Percentiles rank a stretch among this genome's conserved stretches.
Evolutionary conservation across 2,797 vertebrate genomes (phyloP).

Genomic region (Notamacropus eugenii): DNA sequence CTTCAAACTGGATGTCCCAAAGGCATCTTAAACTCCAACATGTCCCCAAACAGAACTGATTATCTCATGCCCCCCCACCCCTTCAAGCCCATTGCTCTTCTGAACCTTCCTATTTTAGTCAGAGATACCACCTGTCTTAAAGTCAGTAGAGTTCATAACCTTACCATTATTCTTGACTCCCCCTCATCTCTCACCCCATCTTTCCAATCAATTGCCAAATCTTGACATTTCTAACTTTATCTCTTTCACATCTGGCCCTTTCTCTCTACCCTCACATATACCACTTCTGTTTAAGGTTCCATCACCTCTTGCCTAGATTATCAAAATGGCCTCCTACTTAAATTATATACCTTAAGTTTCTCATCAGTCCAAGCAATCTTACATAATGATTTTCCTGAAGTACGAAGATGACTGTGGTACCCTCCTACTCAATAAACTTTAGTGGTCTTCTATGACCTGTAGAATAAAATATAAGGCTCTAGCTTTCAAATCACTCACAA

Average conservation of each 20-base stretch:
- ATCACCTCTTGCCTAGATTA: neutral
- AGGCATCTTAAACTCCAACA: too few species aligned
- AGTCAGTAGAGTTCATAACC: neutral
- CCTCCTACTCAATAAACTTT: neutral
- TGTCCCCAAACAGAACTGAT: neutral
- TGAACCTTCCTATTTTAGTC: neutral
- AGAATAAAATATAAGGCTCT: neutral
- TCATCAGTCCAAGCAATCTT: neutral
- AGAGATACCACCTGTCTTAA: neutral
- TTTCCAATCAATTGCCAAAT: too few species aligned
- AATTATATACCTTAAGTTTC: neutral
- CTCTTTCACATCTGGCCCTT: too few species aligned
- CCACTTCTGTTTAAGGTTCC: neutral
- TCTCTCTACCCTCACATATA: too few species aligned
- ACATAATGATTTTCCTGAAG: neutral
- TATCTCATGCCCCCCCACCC: neutral
- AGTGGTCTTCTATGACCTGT: neutral
- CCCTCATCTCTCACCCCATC: neutral
- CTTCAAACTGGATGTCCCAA: too few species aligned
- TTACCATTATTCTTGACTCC: neutral
- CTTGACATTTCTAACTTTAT: too few species aligned
- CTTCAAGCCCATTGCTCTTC: neutral
- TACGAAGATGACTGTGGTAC: neutral
- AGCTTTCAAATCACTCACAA: neutral
- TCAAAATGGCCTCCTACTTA: neutral